Base-by-base conservation (phyloP, 2,797 vertebrate species). In the Pogonophryne albipinna region DNA sequence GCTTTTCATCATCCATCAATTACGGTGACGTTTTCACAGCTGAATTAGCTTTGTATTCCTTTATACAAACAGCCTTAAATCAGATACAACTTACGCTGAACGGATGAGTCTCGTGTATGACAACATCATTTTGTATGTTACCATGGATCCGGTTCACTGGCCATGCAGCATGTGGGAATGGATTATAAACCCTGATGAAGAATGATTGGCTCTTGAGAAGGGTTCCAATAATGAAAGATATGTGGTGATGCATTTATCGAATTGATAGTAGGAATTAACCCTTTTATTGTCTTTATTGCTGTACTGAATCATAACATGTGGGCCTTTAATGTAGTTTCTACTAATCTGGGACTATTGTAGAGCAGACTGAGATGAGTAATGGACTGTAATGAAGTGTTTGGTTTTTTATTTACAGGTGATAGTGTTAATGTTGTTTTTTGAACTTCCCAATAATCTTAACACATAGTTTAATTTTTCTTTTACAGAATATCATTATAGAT, bases 11-110 rank as follows among this genome's bases (percentile, higher is more conserved):
- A 16, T 31, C 3, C 13, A 31, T 42, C 55, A 34, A 1, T 5
- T 19, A 38, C 6, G 11, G 7, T 52, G 27, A 10, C 0, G 10
- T 57, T 62, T 56, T 50, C 17, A 58, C 19, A 55, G n/a, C 20
- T 66, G 9, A 63, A 4, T 38, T 9, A 38, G 34, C 47, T 47
- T 5, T 5, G 67, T 23, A 46, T 50, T 2, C 69, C 9, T 68
- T 70, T 1, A 46, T 41, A 17, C 42, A 56, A 57, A 60, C 44
- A 42, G 34, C 57, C 38, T 57, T 66, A 53, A 58, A 49, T 27
- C 13, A 20, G 6, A 74, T 42, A 6, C n/a, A 19, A 19, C 41
- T 34, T 45, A 59, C 10, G 42, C 38, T 53, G 7, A 50, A 49
- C 47, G 3, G 8, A 4, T 14, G 10, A 49, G 23, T 67, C 9